Conservation (phyloP, 2,888 invertebrate species). For the Ichneumoninae sp. region DNA sequence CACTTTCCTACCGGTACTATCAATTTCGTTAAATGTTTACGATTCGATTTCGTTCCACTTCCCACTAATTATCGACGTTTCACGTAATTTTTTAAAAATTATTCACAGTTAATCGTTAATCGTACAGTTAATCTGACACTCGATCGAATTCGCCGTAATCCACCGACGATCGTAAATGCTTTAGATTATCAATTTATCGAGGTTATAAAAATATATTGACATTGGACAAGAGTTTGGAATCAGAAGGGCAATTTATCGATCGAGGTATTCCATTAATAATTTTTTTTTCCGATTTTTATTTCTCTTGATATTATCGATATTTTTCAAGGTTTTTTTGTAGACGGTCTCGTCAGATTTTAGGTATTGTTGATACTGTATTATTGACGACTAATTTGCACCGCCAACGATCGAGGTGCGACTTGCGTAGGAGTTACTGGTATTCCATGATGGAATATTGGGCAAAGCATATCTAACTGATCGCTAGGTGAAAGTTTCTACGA, state of each 20-base stretch:
- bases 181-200: conserved; percentile 35
- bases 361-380: too few species aligned
- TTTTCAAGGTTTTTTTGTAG: neutral
- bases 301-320: neutral
- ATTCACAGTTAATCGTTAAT: neutral
- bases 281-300: neutral
- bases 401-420: too few species aligned
- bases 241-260: neutral
- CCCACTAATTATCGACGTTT: neutral
- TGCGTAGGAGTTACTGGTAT: too few species aligned
- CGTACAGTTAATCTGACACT: neutral
- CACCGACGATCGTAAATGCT: neutral
- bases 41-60: neutral
- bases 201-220: conserved; percentile 34
- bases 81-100: neutral
- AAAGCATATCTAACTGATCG: neutral
- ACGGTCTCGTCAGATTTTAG: neutral
- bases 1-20: conserved; percentile 25
- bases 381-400: too few species aligned
- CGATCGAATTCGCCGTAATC: neutral
- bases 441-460: neutral
- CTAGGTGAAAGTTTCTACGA: neutral
- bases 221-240: neutral
- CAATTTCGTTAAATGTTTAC: neutral
- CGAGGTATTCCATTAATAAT: neutral